Percentiles rank a stretch among this genome's conserved stretches.
phyloP scores from a whole-genome alignment of 2,797 vertebrate genomes.

The Trachops cirrhosus region DNA sequence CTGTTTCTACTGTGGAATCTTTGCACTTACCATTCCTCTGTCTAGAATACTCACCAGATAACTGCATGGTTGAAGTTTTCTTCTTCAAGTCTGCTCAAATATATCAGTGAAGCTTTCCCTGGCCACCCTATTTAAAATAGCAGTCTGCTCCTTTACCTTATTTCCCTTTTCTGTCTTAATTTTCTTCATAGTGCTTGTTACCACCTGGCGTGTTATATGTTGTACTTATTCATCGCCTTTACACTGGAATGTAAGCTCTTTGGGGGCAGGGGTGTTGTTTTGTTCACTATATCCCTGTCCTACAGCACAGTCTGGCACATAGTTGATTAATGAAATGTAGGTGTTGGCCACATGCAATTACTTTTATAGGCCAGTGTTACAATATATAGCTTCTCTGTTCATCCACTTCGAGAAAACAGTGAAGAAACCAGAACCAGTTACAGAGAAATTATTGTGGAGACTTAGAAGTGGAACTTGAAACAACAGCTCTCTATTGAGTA shows the following conservation, averaged over 20 bases:
- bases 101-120: neutral
- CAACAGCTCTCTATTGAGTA: neutral
- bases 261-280: neutral
- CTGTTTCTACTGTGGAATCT: neutral
- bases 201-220: neutral
- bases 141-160: neutral
- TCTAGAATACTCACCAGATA: neutral
- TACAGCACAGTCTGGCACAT: neutral
- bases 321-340: neutral
- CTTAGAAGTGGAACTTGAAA: slow-evolving; percentile 17
- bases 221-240: neutral
- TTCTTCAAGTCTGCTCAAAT: neutral
- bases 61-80: neutral
- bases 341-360: neutral
- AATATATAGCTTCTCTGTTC: neutral
- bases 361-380: neutral
- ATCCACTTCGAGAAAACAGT: neutral
- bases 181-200: neutral
- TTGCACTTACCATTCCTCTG: neutral
- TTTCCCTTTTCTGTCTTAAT: neutral
- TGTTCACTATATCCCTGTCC: neutral
- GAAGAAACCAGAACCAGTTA: slow-evolving; percentile 17
- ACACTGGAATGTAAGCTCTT: neutral
- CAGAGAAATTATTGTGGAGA: slow-evolving; percentile 16
- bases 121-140: neutral